A percentile compares a stretch with the other conserved stretches of the same genome.
Evolutionary conservation across 2,113 vertebrate genomes (phyloP).

Genomic region (Hoplias malabaricus): DNA sequence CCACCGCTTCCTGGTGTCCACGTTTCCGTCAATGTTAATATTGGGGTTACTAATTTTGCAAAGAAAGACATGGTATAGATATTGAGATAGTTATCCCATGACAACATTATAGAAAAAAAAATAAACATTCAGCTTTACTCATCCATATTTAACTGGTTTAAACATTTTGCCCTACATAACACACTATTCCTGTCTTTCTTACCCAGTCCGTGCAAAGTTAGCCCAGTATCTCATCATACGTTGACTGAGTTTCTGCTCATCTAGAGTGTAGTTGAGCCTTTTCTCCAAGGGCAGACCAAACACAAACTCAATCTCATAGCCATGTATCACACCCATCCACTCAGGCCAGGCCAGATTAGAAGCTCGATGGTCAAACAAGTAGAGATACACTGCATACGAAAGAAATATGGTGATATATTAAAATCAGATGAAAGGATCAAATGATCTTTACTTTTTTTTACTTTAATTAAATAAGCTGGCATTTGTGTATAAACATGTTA

Average conservation of each 20-base stretch:
- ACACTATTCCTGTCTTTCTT: not conserved
- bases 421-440: not conserved
- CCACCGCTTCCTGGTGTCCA: slow-evolving; percentile 73
- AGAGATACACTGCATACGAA: slow-evolving; percentile 73
- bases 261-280: slow-evolving; percentile 82
- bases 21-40: slow-evolving; percentile 73
- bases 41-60: slow-evolving; percentile 78
- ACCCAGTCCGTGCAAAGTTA: slow-evolving; percentile 85
- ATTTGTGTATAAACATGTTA: too few species aligned
- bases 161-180: not conserved
- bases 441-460: not conserved
- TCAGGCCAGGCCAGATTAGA: slow-evolving; percentile 88
- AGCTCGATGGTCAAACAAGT: slow-evolving; percentile 87
- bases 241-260: slow-evolving; percentile 83
- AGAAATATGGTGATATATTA: not conserved
- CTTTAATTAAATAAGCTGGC: too few species aligned
- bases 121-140: not conserved
- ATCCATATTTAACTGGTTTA: not conserved
- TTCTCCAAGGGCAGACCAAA: slow-evolving; percentile 86
- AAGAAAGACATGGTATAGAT: not conserved
- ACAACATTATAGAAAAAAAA: not conserved
- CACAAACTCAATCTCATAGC: slow-evolving; percentile 94
- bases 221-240: slow-evolving; percentile 92
- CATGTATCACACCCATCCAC: slow-evolving; percentile 95
- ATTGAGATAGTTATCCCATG: not conserved